phyloP scores from a whole-genome alignment of 2,113 vertebrate genomes.

The Chamaetylas fuelleborni region DNA sequence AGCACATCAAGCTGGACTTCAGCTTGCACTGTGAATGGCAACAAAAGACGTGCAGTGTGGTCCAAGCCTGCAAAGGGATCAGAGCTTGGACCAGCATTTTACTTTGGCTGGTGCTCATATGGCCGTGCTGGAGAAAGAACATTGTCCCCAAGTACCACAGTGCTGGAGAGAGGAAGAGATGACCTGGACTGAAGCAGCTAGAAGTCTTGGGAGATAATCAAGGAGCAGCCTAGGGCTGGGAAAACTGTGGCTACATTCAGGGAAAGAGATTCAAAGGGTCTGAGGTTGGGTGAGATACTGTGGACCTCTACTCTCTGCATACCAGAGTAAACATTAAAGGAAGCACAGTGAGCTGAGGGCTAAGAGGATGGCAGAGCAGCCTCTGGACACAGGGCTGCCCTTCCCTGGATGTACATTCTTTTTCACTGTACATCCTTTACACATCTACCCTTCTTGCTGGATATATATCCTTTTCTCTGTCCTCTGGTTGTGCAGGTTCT shows the following conservation, averaged over 20 bases:
- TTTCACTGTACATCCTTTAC: background rate
- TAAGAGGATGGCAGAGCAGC: rapidly evolving
- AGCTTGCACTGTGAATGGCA: background rate
- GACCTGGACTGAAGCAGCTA: background rate
- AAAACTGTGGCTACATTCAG: background rate
- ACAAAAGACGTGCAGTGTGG: background rate
- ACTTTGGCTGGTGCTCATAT: background rate
- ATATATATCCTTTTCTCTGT: background rate
- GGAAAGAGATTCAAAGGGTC: background rate
- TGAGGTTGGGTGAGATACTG: background rate
- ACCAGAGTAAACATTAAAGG: background rate
- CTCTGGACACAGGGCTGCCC: background rate
- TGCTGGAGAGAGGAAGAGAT: background rate
- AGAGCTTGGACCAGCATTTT: background rate
- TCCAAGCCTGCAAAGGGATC: background rate
- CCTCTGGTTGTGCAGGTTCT: rapidly evolving
- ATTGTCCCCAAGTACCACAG: background rate
- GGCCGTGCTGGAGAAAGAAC: rapidly evolving
- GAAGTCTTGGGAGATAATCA: background rate
- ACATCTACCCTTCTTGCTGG: background rate
- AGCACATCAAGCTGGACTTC: background rate
- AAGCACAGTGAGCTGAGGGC: background rate
- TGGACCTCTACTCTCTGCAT: background rate
- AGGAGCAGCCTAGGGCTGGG: background rate
- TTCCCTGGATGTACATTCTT: background rate